Conservation (phyloP, 2,888 invertebrate species). For the Calliopum simillimum region DNA sequence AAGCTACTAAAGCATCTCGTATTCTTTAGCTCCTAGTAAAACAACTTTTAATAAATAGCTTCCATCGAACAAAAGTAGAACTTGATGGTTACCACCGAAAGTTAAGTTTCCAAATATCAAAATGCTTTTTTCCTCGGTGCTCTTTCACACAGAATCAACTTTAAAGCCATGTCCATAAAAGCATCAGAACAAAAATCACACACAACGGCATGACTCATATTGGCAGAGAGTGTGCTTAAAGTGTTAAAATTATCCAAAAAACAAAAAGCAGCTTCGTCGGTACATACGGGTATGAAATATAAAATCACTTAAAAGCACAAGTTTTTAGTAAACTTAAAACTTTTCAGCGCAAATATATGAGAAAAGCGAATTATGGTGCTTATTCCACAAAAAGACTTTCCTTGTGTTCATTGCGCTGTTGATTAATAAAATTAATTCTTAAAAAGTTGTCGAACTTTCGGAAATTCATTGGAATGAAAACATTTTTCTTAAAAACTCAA, state of each 20-base stretch:
- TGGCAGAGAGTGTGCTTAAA: conserved; percentile 11
- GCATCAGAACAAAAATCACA: conserved; percentile 26
- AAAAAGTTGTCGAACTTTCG: background rate
- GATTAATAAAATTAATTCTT: no score
- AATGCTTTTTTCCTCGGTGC: conserved; percentile 53
- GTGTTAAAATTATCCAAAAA: conserved; percentile 17
- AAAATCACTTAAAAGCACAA: background rate
- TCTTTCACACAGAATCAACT: conserved; percentile 34
- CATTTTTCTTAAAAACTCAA: background rate
- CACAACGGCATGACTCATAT: no score
- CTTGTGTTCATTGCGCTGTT: no score
- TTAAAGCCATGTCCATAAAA: conserved; percentile 23
- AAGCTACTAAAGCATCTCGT: conserved; percentile 62
- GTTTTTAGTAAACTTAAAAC: conserved; percentile 15
- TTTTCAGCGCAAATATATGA: conserved; percentile 16
- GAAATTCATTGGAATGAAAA: background rate
- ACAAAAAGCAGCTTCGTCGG: background rate
- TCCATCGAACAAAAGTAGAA: conserved; percentile 57
- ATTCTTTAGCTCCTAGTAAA: conserved; percentile 65
- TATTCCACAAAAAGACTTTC: background rate
- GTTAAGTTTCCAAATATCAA: conserved; percentile 57
- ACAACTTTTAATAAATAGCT: conserved; percentile 64
- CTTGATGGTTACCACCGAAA: conserved; percentile 44
- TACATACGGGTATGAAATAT: background rate
- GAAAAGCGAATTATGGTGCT: conserved; percentile 24